Evolutionary conservation across 2,888 invertebrate species (phyloP).

Genomic region (Orgyia antiqua): DNA sequence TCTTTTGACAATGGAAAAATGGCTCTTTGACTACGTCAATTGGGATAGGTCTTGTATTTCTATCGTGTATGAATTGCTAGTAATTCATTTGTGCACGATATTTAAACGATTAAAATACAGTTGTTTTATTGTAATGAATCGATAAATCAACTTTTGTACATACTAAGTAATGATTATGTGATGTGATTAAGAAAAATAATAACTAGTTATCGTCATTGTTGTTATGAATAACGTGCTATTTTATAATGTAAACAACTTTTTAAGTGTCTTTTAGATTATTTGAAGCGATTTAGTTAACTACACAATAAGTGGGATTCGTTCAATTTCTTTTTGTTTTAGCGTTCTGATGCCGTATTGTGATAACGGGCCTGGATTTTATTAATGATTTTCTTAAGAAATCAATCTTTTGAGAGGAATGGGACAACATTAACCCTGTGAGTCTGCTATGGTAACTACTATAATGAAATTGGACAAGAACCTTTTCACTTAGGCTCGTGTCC

Average conservation of each 20-base stretch:
- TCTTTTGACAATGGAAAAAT: slow-evolving; percentile 7
- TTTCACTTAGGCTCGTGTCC: too few relatives aligned
- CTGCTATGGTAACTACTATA: too few relatives aligned
- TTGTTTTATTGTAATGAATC: too few relatives aligned
- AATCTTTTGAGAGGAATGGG: too few relatives aligned
- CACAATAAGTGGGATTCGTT: background rate
- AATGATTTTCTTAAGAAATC: too few relatives aligned
- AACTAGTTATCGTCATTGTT: background rate
- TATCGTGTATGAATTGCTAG: too few relatives aligned
- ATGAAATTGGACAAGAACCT: too few relatives aligned
- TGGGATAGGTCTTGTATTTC: slow-evolving; percentile 25
- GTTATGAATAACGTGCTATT: background rate
- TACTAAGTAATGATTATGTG: background rate
- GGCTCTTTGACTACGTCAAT: slow-evolving; percentile 11
- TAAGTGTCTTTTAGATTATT: background rate
- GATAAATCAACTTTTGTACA: background rate
- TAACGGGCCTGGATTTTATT: too few relatives aligned
- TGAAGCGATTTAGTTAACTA: slow-evolving; percentile 1
- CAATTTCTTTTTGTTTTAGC: slow-evolving; percentile 2
- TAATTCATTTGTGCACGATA: too few relatives aligned
- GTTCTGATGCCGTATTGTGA: too few relatives aligned
- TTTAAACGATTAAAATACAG: too few relatives aligned
- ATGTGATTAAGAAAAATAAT: background rate
- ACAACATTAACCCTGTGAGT: too few relatives aligned
- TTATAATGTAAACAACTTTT: background rate